phyloP scores from a whole-genome alignment of 2,888 invertebrate genomes.

The Xanthia togata region DNA sequence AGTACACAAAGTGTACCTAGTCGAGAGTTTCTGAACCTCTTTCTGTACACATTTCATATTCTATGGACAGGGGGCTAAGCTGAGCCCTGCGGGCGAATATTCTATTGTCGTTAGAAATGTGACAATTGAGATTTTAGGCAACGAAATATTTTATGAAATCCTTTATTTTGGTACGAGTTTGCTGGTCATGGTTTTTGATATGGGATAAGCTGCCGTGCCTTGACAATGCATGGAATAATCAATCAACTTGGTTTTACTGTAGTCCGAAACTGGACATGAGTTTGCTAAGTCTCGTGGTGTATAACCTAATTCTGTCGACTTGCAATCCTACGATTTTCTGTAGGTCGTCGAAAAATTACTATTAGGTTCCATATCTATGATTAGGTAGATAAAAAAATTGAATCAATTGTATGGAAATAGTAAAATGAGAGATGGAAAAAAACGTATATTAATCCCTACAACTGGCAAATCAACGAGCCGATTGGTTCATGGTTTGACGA shows the following conservation, averaged over 20 bases:
- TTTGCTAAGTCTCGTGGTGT: background rate
- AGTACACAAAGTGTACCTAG: too few species aligned
- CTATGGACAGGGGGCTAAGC: conserved; percentile 25
- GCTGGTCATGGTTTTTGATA: conserved; percentile 55
- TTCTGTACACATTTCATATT: background rate
- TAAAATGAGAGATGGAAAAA: too few species aligned
- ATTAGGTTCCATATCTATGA: background rate
- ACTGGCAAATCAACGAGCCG: too few species aligned
- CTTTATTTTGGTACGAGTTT: conserved; percentile 31
- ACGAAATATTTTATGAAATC: conserved; percentile 41
- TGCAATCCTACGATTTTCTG: too few species aligned
- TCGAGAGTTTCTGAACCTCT: background rate
- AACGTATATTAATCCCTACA: too few species aligned
- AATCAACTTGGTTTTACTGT: conserved; percentile 20
- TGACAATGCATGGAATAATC: conserved; percentile 44
- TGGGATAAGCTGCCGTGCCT: conserved; percentile 42
- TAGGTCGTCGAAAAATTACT: background rate
- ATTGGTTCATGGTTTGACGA: too few species aligned
- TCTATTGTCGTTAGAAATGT: conserved; percentile 62
- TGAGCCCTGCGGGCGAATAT: conserved; percentile 58
- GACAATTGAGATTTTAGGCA: conserved; percentile 46
- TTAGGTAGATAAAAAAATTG: background rate
- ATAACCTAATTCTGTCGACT: background rate
- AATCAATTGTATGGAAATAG: too few species aligned
- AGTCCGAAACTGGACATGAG: background rate